Conservation (phyloP, 1,140 invertebrate species). For the Euwallacea fornicatus region DNA sequence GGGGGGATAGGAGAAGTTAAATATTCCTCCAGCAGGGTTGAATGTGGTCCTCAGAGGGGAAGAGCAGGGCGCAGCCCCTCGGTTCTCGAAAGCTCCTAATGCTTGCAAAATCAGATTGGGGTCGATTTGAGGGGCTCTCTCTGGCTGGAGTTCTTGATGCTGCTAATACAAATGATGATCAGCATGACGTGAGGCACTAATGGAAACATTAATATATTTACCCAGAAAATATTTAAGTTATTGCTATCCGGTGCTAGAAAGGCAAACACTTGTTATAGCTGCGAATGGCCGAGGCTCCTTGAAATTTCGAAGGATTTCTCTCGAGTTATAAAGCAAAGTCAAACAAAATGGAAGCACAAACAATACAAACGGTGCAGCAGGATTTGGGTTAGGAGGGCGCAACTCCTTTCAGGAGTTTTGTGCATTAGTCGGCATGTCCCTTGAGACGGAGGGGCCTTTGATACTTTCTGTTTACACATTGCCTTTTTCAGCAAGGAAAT, state of each 20-base stretch:
- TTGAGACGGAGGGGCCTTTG: no score
- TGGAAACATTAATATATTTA: slow-evolving; percentile 36
- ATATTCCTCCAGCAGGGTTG: slow-evolving; percentile 41
- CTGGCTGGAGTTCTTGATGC: slow-evolving; percentile 4
- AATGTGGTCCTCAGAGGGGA: slow-evolving; percentile 45
- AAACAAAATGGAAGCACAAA: slow-evolving; percentile 13
- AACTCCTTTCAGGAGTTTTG: no score
- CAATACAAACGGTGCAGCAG: slow-evolving; percentile 10
- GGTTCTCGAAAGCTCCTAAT: slow-evolving; percentile 49
- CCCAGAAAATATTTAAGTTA: slow-evolving; percentile 50
- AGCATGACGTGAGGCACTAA: neutral
- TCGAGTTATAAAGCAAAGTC: slow-evolving; percentile 11
- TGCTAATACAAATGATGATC: neutral
- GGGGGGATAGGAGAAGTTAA: slow-evolving; percentile 46
- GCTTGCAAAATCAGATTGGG: slow-evolving; percentile 47
- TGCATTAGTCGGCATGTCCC: no score
- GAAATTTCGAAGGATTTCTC: slow-evolving; percentile 3
- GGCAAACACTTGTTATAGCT: slow-evolving; percentile 33
- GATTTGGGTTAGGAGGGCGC: no score
- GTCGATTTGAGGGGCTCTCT: slow-evolving; percentile 30
- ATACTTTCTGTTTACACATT: no score
- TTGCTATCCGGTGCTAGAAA: slow-evolving; percentile 48
- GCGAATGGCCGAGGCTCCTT: slow-evolving; percentile 15
- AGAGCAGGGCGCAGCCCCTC: slow-evolving; percentile 45
- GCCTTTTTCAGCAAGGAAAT: no score